Conservation (phyloP, 2,113 vertebrate genomes). For the Aspiorhynchus laticeps region DNA sequence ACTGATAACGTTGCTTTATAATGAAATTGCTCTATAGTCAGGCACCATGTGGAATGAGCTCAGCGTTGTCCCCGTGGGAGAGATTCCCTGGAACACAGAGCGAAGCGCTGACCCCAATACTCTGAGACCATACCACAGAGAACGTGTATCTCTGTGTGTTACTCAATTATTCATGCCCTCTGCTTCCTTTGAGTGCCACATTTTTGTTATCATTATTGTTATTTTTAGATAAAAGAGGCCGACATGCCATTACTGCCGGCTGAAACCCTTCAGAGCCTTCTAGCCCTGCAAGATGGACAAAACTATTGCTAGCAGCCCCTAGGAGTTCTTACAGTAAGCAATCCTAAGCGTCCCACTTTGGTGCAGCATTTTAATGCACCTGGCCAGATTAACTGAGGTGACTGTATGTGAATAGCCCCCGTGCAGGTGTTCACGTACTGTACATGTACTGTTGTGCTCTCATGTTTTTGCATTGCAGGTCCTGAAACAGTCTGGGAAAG, state of each 20-base stretch:
- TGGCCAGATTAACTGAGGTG: constrained; percentile 12
- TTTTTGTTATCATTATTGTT: constrained; percentile 47
- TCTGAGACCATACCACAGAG: constrained; percentile 6
- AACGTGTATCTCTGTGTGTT: constrained; percentile 17
- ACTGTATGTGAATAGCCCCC: not conserved
- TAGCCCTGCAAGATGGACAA: not conserved
- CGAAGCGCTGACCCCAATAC: constrained; percentile 52
- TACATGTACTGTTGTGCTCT: not conserved
- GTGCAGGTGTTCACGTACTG: not conserved
- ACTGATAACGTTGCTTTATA: not conserved
- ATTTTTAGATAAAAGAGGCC: constrained; percentile 45
- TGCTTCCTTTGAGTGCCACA: constrained; percentile 10
- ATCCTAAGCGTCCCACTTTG: not conserved
- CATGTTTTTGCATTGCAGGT: not conserved
- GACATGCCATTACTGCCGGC: not conserved
- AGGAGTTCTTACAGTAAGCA: constrained; percentile 20
- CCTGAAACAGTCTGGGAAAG: not conserved
- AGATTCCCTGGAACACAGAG: constrained; percentile 30
- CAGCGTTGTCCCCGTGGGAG: constrained; percentile 34
- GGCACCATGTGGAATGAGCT: constrained; percentile 34
- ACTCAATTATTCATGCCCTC: constrained; percentile 48
- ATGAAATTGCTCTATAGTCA: constrained; percentile 22
- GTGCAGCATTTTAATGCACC: constrained; percentile 16
- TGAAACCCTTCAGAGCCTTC: not conserved
- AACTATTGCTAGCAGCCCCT: not conserved